phyloP scores from a whole-genome alignment of 2,797 vertebrate species.

The Acrossocheilus fasciatus region DNA sequence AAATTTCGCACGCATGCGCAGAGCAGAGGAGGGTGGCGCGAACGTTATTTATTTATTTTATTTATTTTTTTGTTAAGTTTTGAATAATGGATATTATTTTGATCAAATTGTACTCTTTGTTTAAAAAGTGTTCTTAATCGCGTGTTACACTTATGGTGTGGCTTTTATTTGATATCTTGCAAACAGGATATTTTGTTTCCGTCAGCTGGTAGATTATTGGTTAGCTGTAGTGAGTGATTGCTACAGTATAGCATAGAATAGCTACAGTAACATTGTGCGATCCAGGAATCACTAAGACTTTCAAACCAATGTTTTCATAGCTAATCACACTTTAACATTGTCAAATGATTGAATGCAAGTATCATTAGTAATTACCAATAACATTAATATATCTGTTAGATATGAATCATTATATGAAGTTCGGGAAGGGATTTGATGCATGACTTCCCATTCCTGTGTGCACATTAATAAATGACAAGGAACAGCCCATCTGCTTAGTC shows the following conservation, averaged over 20 bases:
- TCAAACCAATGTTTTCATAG: neutral
- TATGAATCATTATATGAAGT: neutral
- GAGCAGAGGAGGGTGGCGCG: neutral
- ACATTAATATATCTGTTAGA: neutral
- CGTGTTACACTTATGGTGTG: too few species aligned
- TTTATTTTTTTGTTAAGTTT: too few species aligned
- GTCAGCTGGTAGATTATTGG: neutral
- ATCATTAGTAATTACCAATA: conserved; percentile 16
- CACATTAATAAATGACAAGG: conserved; percentile 17
- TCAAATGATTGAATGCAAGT: neutral
- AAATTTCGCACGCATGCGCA: neutral
- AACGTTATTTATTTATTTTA: too few species aligned
- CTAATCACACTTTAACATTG: neutral
- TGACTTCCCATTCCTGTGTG: conserved; percentile 5
- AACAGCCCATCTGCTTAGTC: neutral
- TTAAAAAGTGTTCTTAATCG: too few species aligned
- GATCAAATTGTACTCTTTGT: too few species aligned
- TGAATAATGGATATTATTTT: too few species aligned
- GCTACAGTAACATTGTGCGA: neutral
- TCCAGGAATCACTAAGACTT: neutral
- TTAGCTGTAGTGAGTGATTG: neutral
- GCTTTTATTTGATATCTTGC: neutral
- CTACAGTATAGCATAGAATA: neutral
- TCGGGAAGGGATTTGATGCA: neutral
- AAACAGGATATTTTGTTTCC: neutral